Evolutionary conservation across 2,888 invertebrate species (phyloP).

Genomic region (Margaritifera margaritifera): DNA sequence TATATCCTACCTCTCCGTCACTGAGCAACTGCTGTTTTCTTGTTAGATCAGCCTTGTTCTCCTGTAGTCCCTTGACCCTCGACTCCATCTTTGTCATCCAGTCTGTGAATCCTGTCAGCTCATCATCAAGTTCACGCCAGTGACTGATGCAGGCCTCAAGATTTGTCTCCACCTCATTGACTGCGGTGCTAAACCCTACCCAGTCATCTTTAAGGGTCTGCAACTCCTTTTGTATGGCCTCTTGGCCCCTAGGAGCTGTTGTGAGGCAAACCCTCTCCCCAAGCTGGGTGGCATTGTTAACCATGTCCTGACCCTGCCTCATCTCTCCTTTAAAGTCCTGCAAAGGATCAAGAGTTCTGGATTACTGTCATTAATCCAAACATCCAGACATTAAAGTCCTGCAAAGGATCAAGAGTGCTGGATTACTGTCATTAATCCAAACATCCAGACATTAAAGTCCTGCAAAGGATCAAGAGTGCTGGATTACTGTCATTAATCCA

Average conservation of each 20-base stretch:
- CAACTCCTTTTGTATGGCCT: conserved; percentile 63
- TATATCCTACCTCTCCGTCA: conserved; percentile 54
- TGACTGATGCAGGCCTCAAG: conserved; percentile 93
- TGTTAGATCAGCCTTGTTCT: conserved; percentile 51
- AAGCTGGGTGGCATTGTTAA: conserved; percentile 82
- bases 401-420: conserved; percentile 2
- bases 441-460: conserved; percentile 73
- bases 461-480: conserved; percentile 24
- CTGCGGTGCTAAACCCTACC: conserved; percentile 68
- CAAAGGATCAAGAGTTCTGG: neutral
- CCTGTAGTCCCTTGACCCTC: conserved; percentile 49
- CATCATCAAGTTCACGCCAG: conserved; percentile 91
- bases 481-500: too few relatives aligned
- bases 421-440: too few relatives aligned
- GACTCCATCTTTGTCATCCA: conserved; percentile 79
- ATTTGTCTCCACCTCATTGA: conserved; percentile 82
- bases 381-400: conserved; percentile 32
- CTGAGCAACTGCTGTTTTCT: conserved; percentile 53
- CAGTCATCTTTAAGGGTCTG: conserved; percentile 65
- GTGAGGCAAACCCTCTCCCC: conserved; percentile 76
- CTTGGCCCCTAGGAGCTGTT: conserved; percentile 75
- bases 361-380: too few relatives aligned
- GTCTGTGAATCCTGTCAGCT: conserved; percentile 85
- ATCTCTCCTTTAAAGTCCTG: conserved; percentile 78
- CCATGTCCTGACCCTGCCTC: conserved; percentile 74